phyloP scores from a whole-genome alignment of 2,888 invertebrate species.

The Nomada lathburiana region DNA sequence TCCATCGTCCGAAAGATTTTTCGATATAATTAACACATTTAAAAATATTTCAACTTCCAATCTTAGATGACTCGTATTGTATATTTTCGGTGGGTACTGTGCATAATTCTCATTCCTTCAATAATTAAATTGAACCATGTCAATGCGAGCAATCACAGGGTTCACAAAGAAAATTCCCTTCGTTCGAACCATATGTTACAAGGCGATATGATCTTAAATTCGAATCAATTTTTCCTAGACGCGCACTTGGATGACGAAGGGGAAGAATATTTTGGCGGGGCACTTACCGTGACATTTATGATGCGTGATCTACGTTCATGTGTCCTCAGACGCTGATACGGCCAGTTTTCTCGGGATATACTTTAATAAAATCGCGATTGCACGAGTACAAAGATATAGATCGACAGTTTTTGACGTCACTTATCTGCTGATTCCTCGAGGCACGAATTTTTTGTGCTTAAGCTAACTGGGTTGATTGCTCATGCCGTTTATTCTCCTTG shows the following conservation, averaged over 20 bases:
- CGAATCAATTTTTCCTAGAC: neutral
- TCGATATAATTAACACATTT: no score
- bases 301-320: neutral
- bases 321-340: neutral
- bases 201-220: neutral
- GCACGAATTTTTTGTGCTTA: slow-evolving; percentile 5
- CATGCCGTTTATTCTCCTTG: neutral
- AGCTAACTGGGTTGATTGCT: slow-evolving; percentile 16
- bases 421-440: slow-evolving; percentile 13
- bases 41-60: no score
- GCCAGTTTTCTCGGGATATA: neutral
- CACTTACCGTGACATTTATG: slow-evolving; percentile 3
- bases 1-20: no score
- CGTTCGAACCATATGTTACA: neutral
- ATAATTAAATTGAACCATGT: neutral
- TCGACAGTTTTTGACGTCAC: slow-evolving; percentile 9
- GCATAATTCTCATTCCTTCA: no score
- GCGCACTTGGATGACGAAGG: neutral
- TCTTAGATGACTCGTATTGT: no score
- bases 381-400: slow-evolving; percentile 10
- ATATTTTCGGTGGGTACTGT: no score
- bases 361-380: slow-evolving; percentile 13
- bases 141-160: neutral
- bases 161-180: neutral
- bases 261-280: neutral